phyloP scores from a whole-genome alignment of 2,888 invertebrate species.

The Adela reaumurella region DNA sequence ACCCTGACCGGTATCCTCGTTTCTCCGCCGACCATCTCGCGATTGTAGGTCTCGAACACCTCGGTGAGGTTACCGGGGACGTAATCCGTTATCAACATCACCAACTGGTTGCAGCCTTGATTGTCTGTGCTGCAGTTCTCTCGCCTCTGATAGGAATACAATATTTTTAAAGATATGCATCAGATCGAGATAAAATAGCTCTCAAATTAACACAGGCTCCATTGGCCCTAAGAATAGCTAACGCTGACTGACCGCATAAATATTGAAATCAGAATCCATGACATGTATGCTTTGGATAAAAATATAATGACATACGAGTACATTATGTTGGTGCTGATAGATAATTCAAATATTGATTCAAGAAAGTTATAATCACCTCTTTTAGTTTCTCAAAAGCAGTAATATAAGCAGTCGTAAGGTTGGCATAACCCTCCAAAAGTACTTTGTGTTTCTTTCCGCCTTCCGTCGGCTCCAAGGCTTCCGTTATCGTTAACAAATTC shows the following conservation, averaged over 20 bases:
- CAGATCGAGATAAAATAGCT: too few relatives aligned
- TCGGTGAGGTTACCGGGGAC: slow-evolving; percentile 85
- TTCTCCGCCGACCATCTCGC: slow-evolving; percentile 55
- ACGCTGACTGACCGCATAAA: too few relatives aligned
- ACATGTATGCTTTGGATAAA: too few relatives aligned
- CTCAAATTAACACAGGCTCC: too few relatives aligned
- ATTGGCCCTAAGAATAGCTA: too few relatives aligned
- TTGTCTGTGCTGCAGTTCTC: slow-evolving; percentile 24
- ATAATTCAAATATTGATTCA: too few relatives aligned
- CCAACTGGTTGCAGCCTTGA: slow-evolving; percentile 86
- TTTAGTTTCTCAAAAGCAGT: slow-evolving; percentile 80
- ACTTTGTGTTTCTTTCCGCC: slow-evolving; percentile 43
- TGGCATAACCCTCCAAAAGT: slow-evolving; percentile 74
- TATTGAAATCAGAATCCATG: too few relatives aligned
- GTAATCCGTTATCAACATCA: slow-evolving; percentile 96
- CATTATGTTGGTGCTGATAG: too few relatives aligned
- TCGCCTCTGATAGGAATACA: too few relatives aligned
- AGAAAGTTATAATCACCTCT: slow-evolving; percentile 47
- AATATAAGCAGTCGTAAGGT: slow-evolving; percentile 76
- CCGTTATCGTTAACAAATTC: slow-evolving; percentile 72
- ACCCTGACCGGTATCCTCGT: slow-evolving; percentile 81
- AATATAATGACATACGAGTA: too few relatives aligned
- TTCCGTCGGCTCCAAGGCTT: slow-evolving; percentile 54
- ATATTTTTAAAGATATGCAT: too few relatives aligned
- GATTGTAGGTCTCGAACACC: slow-evolving; percentile 78